phyloP scores from a whole-genome alignment of 2,797 vertebrate species.

The Intellagama lesueurii region DNA sequence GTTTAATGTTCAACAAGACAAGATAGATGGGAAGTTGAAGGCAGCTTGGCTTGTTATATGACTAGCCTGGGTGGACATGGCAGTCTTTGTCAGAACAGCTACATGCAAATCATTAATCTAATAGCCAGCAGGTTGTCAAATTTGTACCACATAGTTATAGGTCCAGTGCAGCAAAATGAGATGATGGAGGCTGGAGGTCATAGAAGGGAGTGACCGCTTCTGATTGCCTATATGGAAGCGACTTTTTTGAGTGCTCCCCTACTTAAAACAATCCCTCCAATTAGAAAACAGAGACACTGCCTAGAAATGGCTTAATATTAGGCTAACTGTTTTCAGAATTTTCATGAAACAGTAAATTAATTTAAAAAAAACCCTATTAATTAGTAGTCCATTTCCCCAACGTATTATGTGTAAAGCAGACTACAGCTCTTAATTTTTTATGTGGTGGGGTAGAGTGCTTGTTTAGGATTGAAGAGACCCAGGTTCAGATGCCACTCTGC shows the following conservation, averaged over 20 bases:
- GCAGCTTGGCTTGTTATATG: background rate
- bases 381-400: background rate
- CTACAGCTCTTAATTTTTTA: background rate
- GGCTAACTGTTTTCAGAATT: background rate
- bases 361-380: background rate
- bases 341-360: background rate
- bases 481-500: background rate
- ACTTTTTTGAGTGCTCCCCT: background rate
- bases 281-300: background rate
- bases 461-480: background rate
- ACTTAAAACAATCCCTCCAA: background rate
- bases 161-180: background rate
- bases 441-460: background rate
- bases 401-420: background rate
- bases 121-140: too few species aligned
- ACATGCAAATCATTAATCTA: too few species aligned
- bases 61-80: background rate
- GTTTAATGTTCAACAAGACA: background rate
- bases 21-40: background rate
- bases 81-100: background rate
- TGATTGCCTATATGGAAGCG: background rate
- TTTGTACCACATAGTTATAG: background rate
- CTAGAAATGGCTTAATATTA: background rate
- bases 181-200: background rate
- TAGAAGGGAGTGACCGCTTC: background rate